phyloP scores from a whole-genome alignment of 2,888 invertebrate genomes.

The Cotesia congregata region DNA sequence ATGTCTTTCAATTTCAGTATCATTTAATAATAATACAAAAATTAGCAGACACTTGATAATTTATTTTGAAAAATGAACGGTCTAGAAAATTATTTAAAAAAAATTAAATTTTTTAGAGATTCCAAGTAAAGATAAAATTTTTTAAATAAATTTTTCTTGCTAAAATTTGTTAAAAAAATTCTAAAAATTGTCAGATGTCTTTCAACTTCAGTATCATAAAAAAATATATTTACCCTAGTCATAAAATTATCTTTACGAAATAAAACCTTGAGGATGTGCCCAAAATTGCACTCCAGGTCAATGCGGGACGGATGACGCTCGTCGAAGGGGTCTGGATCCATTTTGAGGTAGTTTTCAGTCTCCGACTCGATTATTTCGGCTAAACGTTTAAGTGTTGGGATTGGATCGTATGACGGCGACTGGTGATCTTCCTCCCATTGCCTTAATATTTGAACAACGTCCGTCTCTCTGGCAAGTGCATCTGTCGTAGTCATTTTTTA shows the following conservation, averaged over 20 bases:
- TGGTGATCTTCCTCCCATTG: constrained; percentile 88
- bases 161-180: no score
- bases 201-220: no score
- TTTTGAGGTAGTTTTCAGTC: constrained; percentile 93
- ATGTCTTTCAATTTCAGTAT: no score
- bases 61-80: no score
- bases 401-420: constrained; percentile 82
- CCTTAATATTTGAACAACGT: constrained; percentile 74
- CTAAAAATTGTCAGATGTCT: no score
- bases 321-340: constrained; percentile 98
- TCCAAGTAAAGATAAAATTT: no score
- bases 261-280: constrained; percentile 90
- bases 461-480: constrained; percentile 65
- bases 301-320: constrained; percentile 95
- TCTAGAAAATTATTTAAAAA: no score
- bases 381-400: constrained; percentile 81
- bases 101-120: no score
- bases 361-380: constrained; percentile 94
- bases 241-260: constrained; percentile 96
- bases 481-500: constrained; percentile 63
- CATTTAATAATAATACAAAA: no score
- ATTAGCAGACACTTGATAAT: no score
- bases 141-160: no score
- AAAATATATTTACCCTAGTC: constrained; percentile 78
- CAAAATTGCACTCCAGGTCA: constrained; percentile 92